Percentiles rank a stretch among this genome's conserved stretches.
phyloP scores from a whole-genome alignment of 2,113 vertebrate genomes.

The Poicephalus gulielmi region DNA sequence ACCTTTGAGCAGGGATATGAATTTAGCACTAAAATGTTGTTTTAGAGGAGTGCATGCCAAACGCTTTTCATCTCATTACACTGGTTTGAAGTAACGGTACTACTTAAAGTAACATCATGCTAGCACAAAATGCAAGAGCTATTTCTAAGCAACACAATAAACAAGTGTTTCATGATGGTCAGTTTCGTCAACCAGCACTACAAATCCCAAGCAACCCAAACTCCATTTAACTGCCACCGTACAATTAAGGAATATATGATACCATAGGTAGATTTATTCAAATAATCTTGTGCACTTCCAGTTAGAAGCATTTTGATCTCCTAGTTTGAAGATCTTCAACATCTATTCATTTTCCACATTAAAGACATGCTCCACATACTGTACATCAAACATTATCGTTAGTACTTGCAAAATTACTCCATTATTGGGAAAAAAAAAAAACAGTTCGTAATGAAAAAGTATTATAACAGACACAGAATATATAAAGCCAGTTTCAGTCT shows the following conservation, averaged over 20 bases:
- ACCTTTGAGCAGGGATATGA: not conserved
- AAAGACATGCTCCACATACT: not conserved
- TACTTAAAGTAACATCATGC: not conserved
- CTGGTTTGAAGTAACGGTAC: not conserved
- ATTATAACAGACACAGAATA: not conserved
- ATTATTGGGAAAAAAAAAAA: not conserved
- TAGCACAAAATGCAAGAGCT: slow-evolving; percentile 9
- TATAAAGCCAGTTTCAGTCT: not conserved
- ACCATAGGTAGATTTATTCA: not conserved
- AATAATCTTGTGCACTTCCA: not conserved
- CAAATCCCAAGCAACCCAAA: not conserved
- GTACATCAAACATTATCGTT: not conserved
- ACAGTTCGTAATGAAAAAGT: not conserved
- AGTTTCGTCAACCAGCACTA: not conserved
- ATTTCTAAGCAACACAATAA: slow-evolving; percentile 12
- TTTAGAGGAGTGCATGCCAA: not conserved
- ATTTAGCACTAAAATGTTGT: not conserved
- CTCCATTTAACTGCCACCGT: not conserved
- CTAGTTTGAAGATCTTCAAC: not conserved
- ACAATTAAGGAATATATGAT: not conserved
- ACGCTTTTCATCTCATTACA: not conserved
- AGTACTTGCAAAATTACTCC: not conserved
- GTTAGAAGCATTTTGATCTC: not conserved
- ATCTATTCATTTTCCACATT: not conserved
- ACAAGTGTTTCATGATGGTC: not conserved